Conservation (phyloP, 2,113 vertebrate genomes). For the Tetrao urogallus region DNA sequence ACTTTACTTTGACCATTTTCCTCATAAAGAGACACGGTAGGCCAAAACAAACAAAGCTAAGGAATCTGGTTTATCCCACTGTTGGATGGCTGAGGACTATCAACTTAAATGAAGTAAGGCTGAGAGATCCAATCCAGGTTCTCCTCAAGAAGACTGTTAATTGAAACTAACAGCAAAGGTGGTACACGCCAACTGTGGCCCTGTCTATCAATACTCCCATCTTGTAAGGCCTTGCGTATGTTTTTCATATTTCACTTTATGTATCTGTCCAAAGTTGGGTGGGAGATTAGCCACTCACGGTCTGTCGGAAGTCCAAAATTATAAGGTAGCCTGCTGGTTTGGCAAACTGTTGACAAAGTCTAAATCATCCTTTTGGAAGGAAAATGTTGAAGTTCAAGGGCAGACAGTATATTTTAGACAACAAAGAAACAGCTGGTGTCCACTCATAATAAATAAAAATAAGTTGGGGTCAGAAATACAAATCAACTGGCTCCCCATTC, state of each 20-base stretch:
- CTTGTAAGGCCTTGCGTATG: background rate
- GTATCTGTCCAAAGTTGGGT: background rate
- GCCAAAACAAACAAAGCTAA: conserved; percentile 83
- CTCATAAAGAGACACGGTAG: conserved; percentile 81
- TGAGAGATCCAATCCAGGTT: conserved; percentile 67
- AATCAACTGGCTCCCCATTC: conserved; percentile 40
- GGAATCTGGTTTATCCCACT: conserved; percentile 82
- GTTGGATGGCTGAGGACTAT: conserved; percentile 72
- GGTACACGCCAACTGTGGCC: background rate
- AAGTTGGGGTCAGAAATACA: conserved; percentile 55
- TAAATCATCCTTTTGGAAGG: conserved; percentile 57
- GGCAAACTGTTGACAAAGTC: conserved; percentile 20
- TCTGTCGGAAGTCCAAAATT: conserved; percentile 42
- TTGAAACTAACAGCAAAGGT: conserved; percentile 25
- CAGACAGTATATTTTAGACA: conserved; percentile 59
- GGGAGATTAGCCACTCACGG: background rate
- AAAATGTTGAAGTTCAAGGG: conserved; percentile 57
- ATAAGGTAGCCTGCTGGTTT: conserved; percentile 42
- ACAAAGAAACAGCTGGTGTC: conserved; percentile 66
- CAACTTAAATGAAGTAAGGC: conserved; percentile 66
- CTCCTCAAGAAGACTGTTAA: conserved; percentile 52
- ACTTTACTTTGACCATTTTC: conserved; percentile 84
- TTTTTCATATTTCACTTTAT: background rate
- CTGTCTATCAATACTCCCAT: background rate
- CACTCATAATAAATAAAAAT: conserved; percentile 67